A percentile compares a stretch with the other conserved stretches of the same genome.
Conservation (phyloP, 1,140 invertebrate genomes). For the Bombus consobrinus region DNA sequence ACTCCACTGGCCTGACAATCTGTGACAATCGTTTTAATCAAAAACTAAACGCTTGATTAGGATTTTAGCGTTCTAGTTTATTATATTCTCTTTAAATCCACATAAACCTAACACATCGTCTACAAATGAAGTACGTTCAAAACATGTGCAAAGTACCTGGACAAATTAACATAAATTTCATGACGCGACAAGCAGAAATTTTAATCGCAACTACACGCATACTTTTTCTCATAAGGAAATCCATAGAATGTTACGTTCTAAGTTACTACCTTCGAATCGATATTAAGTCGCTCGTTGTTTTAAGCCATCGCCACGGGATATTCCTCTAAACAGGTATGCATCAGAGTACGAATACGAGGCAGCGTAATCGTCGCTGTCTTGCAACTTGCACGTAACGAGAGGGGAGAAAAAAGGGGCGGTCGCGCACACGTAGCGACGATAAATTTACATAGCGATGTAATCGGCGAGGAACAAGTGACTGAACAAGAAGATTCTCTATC, state of each 20-base stretch:
- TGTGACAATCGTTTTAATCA: background rate
- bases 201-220: background rate
- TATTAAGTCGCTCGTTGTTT: background rate
- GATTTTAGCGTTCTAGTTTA: background rate
- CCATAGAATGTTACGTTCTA: background rate
- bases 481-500: slow-evolving; percentile 81
- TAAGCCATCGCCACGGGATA: background rate
- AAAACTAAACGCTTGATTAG: background rate
- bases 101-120: no score
- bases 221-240: background rate
- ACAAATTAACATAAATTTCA: background rate
- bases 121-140: background rate
- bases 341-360: slow-evolving; percentile 21
- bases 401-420: slow-evolving; percentile 45
- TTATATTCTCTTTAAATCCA: background rate
- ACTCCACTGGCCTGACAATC: background rate
- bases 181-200: background rate
- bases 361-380: slow-evolving; percentile 49
- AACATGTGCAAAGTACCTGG: background rate
- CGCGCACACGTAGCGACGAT: slow-evolving; percentile 77
- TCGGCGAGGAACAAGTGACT: slow-evolving; percentile 80
- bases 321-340: background rate
- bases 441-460: slow-evolving; percentile 82
- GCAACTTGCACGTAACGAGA: slow-evolving; percentile 23
- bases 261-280: background rate